Evolutionary conservation across 23 tunicate species (phyloP).

Genomic region (Trididemnum clinides): DNA sequence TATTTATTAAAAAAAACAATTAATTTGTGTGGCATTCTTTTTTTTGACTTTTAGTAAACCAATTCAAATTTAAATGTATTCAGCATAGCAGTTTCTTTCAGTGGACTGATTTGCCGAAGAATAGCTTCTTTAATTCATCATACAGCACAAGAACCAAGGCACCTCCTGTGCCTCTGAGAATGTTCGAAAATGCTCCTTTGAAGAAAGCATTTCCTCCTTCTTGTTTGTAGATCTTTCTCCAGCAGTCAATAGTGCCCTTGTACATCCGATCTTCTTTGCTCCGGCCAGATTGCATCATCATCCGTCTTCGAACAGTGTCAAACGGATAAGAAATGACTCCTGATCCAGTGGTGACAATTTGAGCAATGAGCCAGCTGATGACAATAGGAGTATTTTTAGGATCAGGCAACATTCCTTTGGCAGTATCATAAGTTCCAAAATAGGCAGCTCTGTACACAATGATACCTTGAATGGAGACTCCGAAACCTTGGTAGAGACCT

Average conservation of each 20-base stretch:
- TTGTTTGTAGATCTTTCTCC: constrained; percentile 56
- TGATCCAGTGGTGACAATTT: constrained; percentile 84
- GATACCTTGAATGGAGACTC: constrained; percentile 86
- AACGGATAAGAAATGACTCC: constrained; percentile 86
- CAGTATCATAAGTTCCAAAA: constrained; percentile 88
- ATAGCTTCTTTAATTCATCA: constrained; percentile 53
- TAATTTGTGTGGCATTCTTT: too few relatives aligned
- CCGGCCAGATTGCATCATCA: constrained; percentile 93
- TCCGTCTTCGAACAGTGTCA: constrained; percentile 82
- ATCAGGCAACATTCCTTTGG: constrained; percentile 82
- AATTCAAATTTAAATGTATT: too few relatives aligned
- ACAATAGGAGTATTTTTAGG: constrained; percentile 78
- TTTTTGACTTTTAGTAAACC: too few relatives aligned
- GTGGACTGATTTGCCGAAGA: constrained; percentile 70
- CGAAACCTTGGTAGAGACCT: constrained; percentile 86
- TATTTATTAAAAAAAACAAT: too few relatives aligned
- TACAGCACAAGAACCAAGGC: constrained; percentile 65
- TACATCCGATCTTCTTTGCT: constrained; percentile 71
- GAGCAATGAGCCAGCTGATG: constrained; percentile 71
- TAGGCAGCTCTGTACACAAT: constrained; percentile 89
- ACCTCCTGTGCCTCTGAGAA: constrained; percentile 71
- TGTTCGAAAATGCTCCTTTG: constrained; percentile 92
- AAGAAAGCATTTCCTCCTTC: constrained; percentile 75
- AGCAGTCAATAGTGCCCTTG: constrained; percentile 81
- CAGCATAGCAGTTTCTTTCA: too few relatives aligned